These are phyloP conservation scores for Rhynchonema sp. DNA, from an alignment of 2,888 invertebrate species.

Conservation along the genomic window DNA sequence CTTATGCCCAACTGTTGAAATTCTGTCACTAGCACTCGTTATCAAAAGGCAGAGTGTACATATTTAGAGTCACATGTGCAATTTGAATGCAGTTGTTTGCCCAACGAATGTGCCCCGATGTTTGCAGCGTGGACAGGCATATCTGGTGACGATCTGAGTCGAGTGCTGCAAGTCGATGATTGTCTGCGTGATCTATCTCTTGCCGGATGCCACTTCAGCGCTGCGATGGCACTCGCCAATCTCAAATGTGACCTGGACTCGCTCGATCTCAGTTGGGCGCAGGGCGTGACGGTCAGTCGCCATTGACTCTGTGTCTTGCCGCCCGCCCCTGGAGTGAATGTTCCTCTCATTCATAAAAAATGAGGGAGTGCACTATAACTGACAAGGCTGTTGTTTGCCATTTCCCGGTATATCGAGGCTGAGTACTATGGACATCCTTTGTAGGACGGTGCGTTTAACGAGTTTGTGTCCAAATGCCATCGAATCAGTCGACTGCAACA, in stretches of 20 bases:
- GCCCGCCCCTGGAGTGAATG: no score
- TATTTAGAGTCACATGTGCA: not conserved
- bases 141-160: not conserved
- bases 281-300: not conserved
- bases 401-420: no score
- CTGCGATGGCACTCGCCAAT: not conserved
- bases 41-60: not conserved
- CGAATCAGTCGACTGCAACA: not conserved
- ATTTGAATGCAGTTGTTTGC: not conserved
- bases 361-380: no score
- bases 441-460: conserved; percentile 4
- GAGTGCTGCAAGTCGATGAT: not conserved
- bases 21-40: not conserved
- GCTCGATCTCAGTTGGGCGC: conserved; percentile 2
- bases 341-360: no score
- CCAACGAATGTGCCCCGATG: not conserved
- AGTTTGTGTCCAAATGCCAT: not conserved
- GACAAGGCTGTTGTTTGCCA: not conserved
- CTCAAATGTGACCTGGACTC: not conserved
- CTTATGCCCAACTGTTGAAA: not conserved
- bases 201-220: not conserved
- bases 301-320: not conserved
- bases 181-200: not conserved
- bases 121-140: not conserved
- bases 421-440: no score